Percentiles rank a stretch among this genome's conserved stretches.
These are phyloP conservation scores for Entomobrya multifasciata DNA, from an alignment of 2,888 invertebrate species.

Conservation along the genomic window DNA sequence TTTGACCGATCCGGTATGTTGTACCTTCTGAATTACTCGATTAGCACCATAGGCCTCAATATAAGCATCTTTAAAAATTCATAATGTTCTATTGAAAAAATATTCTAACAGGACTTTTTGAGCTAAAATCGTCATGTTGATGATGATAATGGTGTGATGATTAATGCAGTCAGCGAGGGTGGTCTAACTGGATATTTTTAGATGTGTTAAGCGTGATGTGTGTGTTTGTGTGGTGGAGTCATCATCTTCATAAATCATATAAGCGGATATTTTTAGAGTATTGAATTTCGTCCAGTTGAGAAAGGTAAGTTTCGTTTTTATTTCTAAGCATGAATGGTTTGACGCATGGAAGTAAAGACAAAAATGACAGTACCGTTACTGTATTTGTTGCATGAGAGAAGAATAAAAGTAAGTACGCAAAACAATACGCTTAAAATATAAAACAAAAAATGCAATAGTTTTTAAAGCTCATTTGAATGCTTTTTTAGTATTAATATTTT, in stretches of 20 bases:
- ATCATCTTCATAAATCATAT: neutral
- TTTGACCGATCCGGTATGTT: too few relatives aligned
- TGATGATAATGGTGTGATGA: constrained; percentile 53
- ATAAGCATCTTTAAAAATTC: too few relatives aligned
- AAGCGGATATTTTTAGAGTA: neutral
- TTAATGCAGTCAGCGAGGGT: constrained; percentile 57
- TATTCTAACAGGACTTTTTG: neutral
- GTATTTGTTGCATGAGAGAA: too few relatives aligned
- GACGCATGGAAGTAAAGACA: neutral
- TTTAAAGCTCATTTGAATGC: too few relatives aligned
- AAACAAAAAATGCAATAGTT: too few relatives aligned
- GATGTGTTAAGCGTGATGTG: neutral
- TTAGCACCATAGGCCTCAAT: neutral
- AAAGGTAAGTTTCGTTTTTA: constrained; percentile 10
- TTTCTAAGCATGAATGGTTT: neutral
- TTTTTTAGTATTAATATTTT: too few relatives aligned
- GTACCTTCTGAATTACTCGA: neutral
- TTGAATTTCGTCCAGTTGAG: constrained; percentile 29
- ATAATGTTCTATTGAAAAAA: neutral
- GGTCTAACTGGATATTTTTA: constrained; percentile 7
- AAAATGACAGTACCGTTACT: neutral
- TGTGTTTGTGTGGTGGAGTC: neutral
- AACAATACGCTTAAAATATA: too few relatives aligned
- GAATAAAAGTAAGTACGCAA: neutral
- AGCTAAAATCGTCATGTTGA: neutral